Evolutionary conservation across 2,113 vertebrate species (phyloP), one percentile per base, ranked within the genome.

Genomic region (Myrmecophaga tridactyla): DNA sequence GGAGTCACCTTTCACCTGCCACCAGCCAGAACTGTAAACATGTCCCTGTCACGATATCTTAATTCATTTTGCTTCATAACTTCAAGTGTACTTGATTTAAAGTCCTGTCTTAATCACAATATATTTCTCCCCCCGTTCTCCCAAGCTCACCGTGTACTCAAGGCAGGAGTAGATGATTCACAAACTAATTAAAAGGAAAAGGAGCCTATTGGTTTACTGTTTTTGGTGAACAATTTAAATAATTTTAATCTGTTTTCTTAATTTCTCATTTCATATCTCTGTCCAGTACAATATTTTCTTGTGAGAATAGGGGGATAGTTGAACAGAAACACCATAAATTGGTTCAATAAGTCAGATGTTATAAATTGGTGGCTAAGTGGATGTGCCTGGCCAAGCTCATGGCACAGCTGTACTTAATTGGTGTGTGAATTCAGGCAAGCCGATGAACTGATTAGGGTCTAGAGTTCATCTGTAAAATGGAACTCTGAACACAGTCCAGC

Each of bases 81-180:
- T 65, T 87, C 73, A 88, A 63, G 63, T 77, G 48, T 17, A 67
- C 75, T 92, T 92, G 90, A 97, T 96, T 92, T 93, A 95, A 93
- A 94, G 84, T 51, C 21, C 39, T 39, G 7, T 78, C 92, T 92
- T 76, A 69, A 82, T 72, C 39, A 73, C 62, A 90, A 94, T 67
- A 41, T 62, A 88, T 46, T 34, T 77, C 65, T 95, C 39, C 39
- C 25, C 31, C 7, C 29, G 77, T 73, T 82, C 67, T 73, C 48
- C 36, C 73, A 41, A 93, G 76, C 21, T 43, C 58, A n/a, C 8
- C 12, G 46, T 89, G 2, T 29, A 36, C 13, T 89, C n/a, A 31
- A 46, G 65, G 29, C n/a, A 7, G 2, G 29, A 2, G 43, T 17
- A 27, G 13, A 53, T 90, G 67, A 94, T 65, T 86, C 8, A 77